These are phyloP conservation scores for Cephus runcator DNA, from an alignment of 2,888 invertebrate species.

Conservation along the genomic window DNA sequence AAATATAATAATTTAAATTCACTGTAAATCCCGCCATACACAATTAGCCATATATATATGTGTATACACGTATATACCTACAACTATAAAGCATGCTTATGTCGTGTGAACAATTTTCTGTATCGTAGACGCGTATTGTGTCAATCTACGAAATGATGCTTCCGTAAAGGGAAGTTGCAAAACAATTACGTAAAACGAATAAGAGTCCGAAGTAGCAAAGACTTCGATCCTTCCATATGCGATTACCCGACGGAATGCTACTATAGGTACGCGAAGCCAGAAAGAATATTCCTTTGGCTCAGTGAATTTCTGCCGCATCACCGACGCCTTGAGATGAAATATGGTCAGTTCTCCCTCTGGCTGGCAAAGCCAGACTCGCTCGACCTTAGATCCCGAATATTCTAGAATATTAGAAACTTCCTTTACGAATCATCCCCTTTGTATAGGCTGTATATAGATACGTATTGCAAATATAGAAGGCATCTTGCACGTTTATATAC, in stretches of 20 bases:
- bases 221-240: background rate
- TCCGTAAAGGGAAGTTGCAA: background rate
- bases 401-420: constrained; percentile 6
- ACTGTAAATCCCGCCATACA: background rate
- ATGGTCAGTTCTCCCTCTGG: constrained; percentile 20
- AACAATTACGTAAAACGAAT: background rate
- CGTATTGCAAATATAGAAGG: background rate
- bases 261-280: constrained; percentile 4
- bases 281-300: constrained; percentile 33
- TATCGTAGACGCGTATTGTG: background rate
- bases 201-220: background rate
- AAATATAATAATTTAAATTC: background rate
- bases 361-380: background rate
- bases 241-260: background rate
- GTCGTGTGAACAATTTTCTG: too few species aligned
- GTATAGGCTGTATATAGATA: background rate
- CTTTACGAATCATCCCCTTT: background rate
- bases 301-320: constrained; percentile 25
- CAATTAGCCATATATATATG: background rate
- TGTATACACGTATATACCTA: too few species aligned
- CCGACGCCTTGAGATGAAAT: constrained; percentile 29
- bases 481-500: background rate
- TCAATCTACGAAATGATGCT: background rate
- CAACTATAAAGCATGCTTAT: too few species aligned
- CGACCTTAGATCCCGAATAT: constrained; percentile 3